Base-by-base conservation (phyloP, 2,113 vertebrate species). In the Siphamia tubifer region DNA sequence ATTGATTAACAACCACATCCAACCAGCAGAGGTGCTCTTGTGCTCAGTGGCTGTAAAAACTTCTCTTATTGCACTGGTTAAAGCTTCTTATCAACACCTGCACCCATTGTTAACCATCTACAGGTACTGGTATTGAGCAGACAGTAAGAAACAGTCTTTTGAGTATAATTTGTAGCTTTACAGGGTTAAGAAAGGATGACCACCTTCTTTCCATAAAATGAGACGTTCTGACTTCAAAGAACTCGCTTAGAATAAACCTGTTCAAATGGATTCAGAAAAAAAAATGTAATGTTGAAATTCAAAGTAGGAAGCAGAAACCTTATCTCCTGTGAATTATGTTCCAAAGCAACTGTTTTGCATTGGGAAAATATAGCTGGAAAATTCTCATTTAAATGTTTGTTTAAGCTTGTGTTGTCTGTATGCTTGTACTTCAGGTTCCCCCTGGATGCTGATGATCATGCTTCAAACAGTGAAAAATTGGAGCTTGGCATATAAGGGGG, bases 11-110 rank as follows among this genome's bases (percentile, higher is more conserved):
- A 45, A 15, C 19, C 17, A 23, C 51, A 30, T 68, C 42, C 52
- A 74, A 44, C 23, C 20, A 39, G 35, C 36, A 68, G 54, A 74
- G 61, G 64, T 67, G n/a, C 57, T 75, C 72, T 69, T 49, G 62
- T 47, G 24, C 52, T 19, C 8, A 36, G 20, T 16, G 52, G 38
- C 48, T 2, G 34, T 55, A 17, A 56, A 69, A 56, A 15, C 5
- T 11, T 32, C 10, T 21, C 23, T 60, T 64, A 63, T 32, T 51
- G 45, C 60, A 65, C 32, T 65, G 49, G 27, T 60, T 60, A 60
- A 25, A 38, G 31, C 23, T 30, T 72, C 56, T 82, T 74, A 48
- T 60, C 52, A 64, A 56, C 23, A 39, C 20, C 38, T 27, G 42
- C 56, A 53, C 68, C 39, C 34, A 55, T 15, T 0, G 23, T 55